Evolutionary conservation across 2,113 vertebrate species (phyloP).

Genomic region (Hiodon alosoides): DNA sequence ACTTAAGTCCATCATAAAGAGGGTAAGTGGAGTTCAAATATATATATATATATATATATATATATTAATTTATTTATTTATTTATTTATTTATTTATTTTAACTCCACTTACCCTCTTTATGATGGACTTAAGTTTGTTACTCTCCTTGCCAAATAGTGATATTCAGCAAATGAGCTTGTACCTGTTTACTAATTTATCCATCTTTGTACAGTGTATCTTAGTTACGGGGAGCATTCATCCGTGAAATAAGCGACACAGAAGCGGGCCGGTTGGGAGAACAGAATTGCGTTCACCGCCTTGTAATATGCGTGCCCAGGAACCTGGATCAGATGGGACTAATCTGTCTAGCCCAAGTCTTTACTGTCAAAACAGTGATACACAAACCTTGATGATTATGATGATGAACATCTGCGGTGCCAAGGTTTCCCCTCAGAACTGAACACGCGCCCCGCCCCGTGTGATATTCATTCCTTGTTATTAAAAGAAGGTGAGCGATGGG

Average conservation of each 20-base stretch:
- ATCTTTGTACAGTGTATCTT: slow-evolving; percentile 11
- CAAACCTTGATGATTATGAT: neutral
- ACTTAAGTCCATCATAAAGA: too few species aligned
- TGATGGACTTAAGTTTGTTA: neutral
- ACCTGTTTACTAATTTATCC: neutral
- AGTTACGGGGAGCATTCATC: slow-evolving; percentile 20
- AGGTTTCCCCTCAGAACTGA: neutral
- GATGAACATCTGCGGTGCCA: neutral
- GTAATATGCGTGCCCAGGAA: neutral
- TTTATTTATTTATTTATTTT: too few species aligned
- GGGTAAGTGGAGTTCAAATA: too few species aligned
- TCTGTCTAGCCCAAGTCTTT: neutral
- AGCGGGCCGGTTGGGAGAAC: neutral
- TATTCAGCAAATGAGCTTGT: neutral
- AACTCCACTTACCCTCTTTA: too few species aligned
- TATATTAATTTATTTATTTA: too few species aligned
- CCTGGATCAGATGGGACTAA: neutral
- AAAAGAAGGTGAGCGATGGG: neutral
- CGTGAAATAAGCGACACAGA: slow-evolving; percentile 26
- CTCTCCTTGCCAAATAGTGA: neutral
- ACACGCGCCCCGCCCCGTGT: neutral
- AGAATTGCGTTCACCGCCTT: neutral
- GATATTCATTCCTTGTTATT: neutral
- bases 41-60: too few species aligned
- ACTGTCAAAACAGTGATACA: neutral